Evolutionary conservation across 1,140 invertebrate genomes (phyloP).

Genomic region (Monomorium pharaonis): DNA sequence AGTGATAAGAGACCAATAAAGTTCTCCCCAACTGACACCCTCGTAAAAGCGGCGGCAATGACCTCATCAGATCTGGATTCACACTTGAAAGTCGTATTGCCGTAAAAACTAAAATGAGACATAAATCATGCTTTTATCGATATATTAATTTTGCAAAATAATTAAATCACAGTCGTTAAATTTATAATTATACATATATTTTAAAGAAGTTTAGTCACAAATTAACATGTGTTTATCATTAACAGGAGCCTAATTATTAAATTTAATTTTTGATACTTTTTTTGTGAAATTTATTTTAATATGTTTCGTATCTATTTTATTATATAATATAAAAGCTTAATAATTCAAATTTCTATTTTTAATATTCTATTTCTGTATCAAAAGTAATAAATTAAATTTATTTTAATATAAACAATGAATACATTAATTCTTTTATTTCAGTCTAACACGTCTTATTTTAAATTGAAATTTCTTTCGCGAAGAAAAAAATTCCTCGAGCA

Average conservation of each 20-base stretch:
- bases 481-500: neutral
- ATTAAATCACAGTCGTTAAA: neutral
- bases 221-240: neutral
- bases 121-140: neutral
- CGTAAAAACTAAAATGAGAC: slow-evolving; percentile 10
- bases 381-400: neutral
- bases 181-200: neutral
- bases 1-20: slow-evolving; percentile 69
- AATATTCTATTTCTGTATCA: neutral
- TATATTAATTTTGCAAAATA: neutral
- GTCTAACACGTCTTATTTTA: neutral
- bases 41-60: slow-evolving; percentile 68
- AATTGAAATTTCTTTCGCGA: neutral
- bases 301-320: neutral
- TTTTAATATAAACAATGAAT: too few relatives aligned
- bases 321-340: neutral
- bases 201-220: neutral
- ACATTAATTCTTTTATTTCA: neutral
- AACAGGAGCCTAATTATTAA: neutral
- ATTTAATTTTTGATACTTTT: neutral
- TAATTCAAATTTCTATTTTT: neutral
- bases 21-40: slow-evolving; percentile 31
- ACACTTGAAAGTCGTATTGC: slow-evolving; percentile 15
- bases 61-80: slow-evolving; percentile 42
- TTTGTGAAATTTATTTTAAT: neutral